A percentile compares a stretch with the other conserved stretches of the same genome.
phyloP scores from a whole-genome alignment of 2,888 invertebrate genomes.

The Crossocerus cetratus region DNA sequence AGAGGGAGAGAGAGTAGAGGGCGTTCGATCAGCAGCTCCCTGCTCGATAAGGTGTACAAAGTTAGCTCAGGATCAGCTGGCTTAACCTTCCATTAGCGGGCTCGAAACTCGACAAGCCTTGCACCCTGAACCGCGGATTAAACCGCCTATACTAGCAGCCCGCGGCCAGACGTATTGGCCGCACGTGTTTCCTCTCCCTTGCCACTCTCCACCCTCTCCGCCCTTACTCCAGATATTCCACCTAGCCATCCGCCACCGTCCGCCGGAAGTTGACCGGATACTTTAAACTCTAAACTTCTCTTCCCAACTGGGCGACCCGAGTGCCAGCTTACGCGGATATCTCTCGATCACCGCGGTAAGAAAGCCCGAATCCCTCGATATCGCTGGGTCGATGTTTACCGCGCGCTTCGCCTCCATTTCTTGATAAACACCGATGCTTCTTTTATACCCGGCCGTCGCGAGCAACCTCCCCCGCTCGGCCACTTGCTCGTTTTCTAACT shows the following conservation, averaged over 20 bases:
- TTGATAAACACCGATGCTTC: slow-evolving; percentile 22
- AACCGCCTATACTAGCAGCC: slow-evolving; percentile 16
- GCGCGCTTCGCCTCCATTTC: neutral
- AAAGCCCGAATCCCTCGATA: neutral
- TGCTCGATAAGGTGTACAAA: slow-evolving; percentile 62
- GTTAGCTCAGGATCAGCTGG: slow-evolving; percentile 64
- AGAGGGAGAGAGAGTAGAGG: too few species aligned
- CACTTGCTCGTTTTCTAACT: neutral
- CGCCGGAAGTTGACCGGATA: neutral
- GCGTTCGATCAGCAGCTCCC: slow-evolving; percentile 51
- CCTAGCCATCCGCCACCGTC: slow-evolving; percentile 24
- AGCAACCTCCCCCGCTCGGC: slow-evolving; percentile 10
- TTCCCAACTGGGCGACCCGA: slow-evolving; percentile 6
- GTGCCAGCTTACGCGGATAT: slow-evolving; percentile 23
- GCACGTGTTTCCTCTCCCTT: slow-evolving; percentile 27
- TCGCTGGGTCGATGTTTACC: slow-evolving; percentile 10
- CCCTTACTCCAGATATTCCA: slow-evolving; percentile 15
- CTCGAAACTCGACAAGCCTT: slow-evolving; percentile 53
- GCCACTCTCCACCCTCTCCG: too few species aligned
- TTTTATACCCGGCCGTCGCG: slow-evolving; percentile 19
- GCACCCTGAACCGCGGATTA: slow-evolving; percentile 59
- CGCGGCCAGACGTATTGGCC: slow-evolving; percentile 21
- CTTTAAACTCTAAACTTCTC: slow-evolving; percentile 16
- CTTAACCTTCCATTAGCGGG: slow-evolving; percentile 67
- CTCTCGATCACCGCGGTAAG: neutral